Evolutionary conservation across 2,113 vertebrate species (phyloP).

Genomic region (Nematolebias whitei): DNA sequence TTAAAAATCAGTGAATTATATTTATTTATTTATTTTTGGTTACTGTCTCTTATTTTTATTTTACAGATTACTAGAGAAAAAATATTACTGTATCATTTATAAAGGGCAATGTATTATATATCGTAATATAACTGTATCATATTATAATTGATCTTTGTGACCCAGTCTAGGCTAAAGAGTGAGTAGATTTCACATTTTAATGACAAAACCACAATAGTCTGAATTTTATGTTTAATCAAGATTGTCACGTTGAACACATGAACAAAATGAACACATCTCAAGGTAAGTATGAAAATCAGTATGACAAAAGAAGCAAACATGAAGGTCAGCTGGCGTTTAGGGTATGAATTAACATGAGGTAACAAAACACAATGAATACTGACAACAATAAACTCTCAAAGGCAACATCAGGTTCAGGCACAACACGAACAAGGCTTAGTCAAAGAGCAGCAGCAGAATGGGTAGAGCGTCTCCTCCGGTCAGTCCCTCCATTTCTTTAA

Average conservation of each 20-base stretch:
- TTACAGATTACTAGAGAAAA: too few species aligned
- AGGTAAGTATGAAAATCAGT: conserved; percentile 12
- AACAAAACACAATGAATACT: conserved; percentile 40
- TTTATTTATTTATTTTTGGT: too few species aligned
- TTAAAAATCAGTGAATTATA: too few species aligned
- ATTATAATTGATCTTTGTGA: neutral
- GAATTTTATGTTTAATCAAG: conserved; percentile 51
- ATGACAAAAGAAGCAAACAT: conserved; percentile 18
- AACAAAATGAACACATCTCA: conserved; percentile 21
- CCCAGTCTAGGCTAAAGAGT: neutral
- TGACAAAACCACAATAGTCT: conserved; percentile 28
- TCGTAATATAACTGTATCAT: neutral
- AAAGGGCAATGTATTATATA: too few species aligned
- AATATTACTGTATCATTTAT: too few species aligned
- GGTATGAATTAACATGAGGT: conserved; percentile 46
- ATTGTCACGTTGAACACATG: conserved; percentile 38
- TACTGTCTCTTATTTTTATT: too few species aligned
- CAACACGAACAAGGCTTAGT: conserved; percentile 43
- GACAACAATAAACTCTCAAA: conserved; percentile 37
- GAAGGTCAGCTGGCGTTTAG: conserved; percentile 22
- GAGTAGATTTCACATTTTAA: neutral
- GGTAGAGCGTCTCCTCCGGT: conserved; percentile 39
- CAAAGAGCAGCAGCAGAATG: conserved; percentile 66
- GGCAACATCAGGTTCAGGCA: too few species aligned
- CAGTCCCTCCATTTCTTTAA: conserved; percentile 31